Base-by-base conservation (phyloP, 2,113 vertebrate species). In the Phrynosoma blainvillii region DNA sequence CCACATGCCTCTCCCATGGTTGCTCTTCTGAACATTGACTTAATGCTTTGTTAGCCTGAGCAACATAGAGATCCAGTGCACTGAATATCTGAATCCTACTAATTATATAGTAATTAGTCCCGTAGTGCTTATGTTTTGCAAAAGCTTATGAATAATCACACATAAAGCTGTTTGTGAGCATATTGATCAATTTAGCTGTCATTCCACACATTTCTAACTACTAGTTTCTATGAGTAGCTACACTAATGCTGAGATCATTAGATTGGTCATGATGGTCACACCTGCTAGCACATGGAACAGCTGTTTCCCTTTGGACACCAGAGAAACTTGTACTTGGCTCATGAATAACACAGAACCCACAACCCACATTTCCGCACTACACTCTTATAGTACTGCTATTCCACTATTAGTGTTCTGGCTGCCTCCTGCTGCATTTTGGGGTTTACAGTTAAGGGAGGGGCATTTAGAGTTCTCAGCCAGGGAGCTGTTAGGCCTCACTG, bases 71-170 rank as follows among this genome's bases (percentile, higher is more conserved):
- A 78, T 54, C 73, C 62, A 77, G 13, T 70, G 75, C 81, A 78
- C 47, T 78, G 73, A 62, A 66, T 84, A 65, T 84, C 74, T 56
- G 65, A 78, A 78, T 88, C 23, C 73, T 42, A 40, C 62, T 70
- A 84, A 88, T 70, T 84, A 70, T 84, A 88, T 36, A 40, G 74
- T 70, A 84, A 84, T 88, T 88, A 70, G 47, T 78, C 62, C 32
- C 81, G 30, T 84, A 20, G 62, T 70, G n/a, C 42, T 88, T 78
- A 78, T 40, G 62, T 56, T 88, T 84, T 68, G 71, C n/a, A 78
- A 70, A 88, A 78, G 81, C 81, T 70, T 88, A 16, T 78, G 87
- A 83, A 84, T 59, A 78, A 70, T 68, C n/a, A 76, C 40, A 30
- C 52, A 88, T 83, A 77, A 88, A 83, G n/a, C 74, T 68, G 68